phyloP scores from a whole-genome alignment of 2,113 vertebrate species.

The Paedocypris sp. region DNA sequence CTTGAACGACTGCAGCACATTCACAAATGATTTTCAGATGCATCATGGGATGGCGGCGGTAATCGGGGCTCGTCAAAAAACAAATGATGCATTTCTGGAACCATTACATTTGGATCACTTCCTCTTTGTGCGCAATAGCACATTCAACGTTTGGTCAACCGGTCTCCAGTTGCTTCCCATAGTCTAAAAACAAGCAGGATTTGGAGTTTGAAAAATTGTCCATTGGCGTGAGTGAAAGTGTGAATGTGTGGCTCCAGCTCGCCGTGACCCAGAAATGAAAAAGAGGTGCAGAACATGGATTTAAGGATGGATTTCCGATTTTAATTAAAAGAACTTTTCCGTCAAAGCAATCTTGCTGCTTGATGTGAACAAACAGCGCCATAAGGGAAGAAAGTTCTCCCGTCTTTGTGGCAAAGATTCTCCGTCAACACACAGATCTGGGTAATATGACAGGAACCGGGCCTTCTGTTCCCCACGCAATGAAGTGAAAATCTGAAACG shows the following conservation, averaged over 20 bases:
- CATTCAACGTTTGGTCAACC: neutral
- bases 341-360: too few species aligned
- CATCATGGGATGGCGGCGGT: constrained; percentile 1
- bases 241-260: too few species aligned
- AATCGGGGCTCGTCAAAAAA: constrained; percentile 33
- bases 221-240: too few species aligned
- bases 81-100: constrained; percentile 20
- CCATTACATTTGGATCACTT: constrained; percentile 7
- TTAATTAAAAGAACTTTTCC: too few species aligned
- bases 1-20: neutral
- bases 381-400: too few species aligned
- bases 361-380: constrained; percentile 7
- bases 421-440: constrained; percentile 21
- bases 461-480: constrained; percentile 25
- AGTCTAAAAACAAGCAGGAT: too few species aligned
- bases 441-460: constrained; percentile 16
- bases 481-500: constrained; percentile 21
- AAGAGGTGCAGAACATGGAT: too few species aligned
- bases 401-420: too few species aligned
- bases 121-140: constrained; percentile 1
- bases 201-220: too few species aligned
- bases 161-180: too few species aligned
- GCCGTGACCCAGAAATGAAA: too few species aligned
- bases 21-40: constrained; percentile 8
- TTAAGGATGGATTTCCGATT: too few species aligned